A percentile compares a stretch with the other conserved stretches of the same genome.
These are phyloP conservation scores for Notospermus geniculatus DNA, from an alignment of 1,140 invertebrate species.

Conservation along the genomic window DNA sequence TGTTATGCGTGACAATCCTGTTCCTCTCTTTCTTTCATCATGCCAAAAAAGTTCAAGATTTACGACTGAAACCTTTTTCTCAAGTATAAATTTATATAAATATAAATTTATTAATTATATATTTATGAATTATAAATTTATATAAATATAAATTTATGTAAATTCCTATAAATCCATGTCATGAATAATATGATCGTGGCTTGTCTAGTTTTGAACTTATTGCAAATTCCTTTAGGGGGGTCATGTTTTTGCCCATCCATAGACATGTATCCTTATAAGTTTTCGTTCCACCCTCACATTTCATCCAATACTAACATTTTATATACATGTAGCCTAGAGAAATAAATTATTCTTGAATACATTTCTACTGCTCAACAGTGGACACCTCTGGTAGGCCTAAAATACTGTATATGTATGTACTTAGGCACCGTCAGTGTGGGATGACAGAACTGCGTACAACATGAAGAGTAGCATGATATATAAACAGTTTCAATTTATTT, in stretches of 20 bases:
- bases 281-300: no score
- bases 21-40: no score
- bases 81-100: conserved; percentile 17
- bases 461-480: no score
- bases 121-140: conserved; percentile 16
- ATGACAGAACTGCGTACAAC: background rate
- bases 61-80: no score
- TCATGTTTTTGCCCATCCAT: conserved; percentile 14
- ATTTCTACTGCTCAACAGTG: background rate
- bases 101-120: conserved; percentile 18
- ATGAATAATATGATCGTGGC: background rate
- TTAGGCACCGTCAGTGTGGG: no score
- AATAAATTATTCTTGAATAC: background rate
- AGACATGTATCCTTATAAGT: no score
- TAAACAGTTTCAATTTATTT: no score
- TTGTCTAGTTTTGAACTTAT: no score
- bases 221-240: no score
- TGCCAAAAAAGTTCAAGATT: no score
- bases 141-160: conserved; percentile 17
- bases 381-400: background rate
- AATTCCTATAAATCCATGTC: conserved; percentile 5
- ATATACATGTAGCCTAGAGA: background rate
- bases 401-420: background rate
- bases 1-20: no score
- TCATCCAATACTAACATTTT: background rate